phyloP scores from a whole-genome alignment of 2,113 vertebrate species.

The Chunga burmeisteri region DNA sequence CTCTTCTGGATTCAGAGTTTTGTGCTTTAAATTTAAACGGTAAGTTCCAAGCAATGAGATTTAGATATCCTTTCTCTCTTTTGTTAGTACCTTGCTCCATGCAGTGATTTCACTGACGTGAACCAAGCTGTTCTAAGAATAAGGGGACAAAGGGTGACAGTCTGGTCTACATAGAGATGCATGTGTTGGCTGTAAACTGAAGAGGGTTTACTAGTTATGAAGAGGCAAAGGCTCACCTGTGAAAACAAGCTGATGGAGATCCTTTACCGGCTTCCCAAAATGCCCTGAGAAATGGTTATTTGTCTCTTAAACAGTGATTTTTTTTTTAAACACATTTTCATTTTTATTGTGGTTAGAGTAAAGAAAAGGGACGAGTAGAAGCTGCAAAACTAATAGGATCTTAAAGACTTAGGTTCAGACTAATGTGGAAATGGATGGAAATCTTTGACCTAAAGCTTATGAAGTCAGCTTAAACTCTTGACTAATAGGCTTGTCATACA shows the following conservation, averaged over 20 bases:
- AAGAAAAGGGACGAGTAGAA: background rate
- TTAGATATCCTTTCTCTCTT: background rate
- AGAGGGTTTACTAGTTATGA: background rate
- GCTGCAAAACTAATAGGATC: background rate
- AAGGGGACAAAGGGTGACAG: background rate
- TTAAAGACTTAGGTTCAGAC: background rate
- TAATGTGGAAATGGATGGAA: background rate
- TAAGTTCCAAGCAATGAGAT: background rate
- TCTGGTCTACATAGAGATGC: background rate
- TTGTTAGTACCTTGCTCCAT: background rate
- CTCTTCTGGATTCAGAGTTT: background rate
- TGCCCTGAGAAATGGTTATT: background rate
- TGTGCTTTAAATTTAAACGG: background rate
- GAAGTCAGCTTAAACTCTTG: background rate
- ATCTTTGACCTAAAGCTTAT: background rate
- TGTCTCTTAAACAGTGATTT: background rate
- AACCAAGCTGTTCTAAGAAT: background rate
- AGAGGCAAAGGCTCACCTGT: background rate
- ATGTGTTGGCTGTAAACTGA: background rate
- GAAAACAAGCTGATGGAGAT: background rate
- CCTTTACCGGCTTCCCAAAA: background rate
- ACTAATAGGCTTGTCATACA: background rate
- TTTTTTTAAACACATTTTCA: background rate
- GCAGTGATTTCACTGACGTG: background rate
- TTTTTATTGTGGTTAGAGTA: background rate